Evolutionary conservation across 1,140 invertebrate species (phyloP).

Genomic region (Neodiprion virginianus): DNA sequence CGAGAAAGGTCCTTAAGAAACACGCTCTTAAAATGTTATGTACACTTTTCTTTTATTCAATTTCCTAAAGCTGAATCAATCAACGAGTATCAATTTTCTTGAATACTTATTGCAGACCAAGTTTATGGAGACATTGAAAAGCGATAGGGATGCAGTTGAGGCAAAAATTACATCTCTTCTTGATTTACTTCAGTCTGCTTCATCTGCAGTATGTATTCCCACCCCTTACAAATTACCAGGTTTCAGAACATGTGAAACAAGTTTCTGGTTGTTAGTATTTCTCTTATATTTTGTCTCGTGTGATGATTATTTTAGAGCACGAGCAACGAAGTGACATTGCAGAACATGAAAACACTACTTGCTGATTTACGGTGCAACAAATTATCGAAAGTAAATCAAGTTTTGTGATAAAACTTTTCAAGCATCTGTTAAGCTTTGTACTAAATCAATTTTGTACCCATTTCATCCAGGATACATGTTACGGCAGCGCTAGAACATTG

Average conservation of each 20-base stretch:
- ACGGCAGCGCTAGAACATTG: neutral
- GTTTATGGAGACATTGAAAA: neutral
- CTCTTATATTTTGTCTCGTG: no score
- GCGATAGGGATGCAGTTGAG: slow-evolving; percentile 11
- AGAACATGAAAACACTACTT: neutral
- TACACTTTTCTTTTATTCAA: no score
- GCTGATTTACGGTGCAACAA: neutral
- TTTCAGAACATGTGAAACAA: neutral
- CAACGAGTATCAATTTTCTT: no score
- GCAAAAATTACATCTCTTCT: slow-evolving; percentile 25
- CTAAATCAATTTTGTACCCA: neutral
- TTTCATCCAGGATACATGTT: neutral
- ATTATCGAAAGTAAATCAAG: neutral
- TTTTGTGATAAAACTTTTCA: neutral
- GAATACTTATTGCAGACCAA: slow-evolving; percentile 19
- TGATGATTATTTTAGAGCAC: no score
- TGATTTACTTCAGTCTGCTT: slow-evolving; percentile 23
- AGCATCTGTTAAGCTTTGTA: neutral
- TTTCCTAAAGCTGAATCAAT: no score
- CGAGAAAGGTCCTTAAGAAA: neutral
- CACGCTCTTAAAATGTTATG: no score
- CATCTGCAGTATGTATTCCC: slow-evolving; percentile 22
- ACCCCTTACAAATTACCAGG: slow-evolving; percentile 6
- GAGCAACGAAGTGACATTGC: neutral
- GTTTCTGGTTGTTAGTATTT: no score